These are phyloP conservation scores for Stegophylla sp. DNA, from an alignment of 2,888 invertebrate genomes.

Conservation along the genomic window DNA sequence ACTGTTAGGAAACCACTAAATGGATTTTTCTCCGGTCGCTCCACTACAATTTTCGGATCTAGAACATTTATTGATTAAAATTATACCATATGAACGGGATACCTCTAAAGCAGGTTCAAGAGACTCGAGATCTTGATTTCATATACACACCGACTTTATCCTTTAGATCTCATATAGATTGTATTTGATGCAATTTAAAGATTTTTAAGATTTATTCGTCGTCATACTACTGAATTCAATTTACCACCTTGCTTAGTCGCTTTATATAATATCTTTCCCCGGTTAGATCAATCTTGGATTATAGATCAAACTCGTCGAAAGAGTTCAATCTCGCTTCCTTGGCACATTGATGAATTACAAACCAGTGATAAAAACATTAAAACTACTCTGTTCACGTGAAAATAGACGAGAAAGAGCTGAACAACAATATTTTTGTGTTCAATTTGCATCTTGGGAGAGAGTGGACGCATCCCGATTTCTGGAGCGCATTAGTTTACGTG, in stretches of 20 bases:
- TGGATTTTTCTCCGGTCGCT: no score
- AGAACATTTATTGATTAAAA: background rate
- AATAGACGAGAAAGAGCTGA: background rate
- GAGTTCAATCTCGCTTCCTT: constrained; percentile 1
- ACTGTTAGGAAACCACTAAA: no score
- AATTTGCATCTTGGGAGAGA: background rate
- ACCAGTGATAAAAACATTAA: background rate
- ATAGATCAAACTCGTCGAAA: background rate
- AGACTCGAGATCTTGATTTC: background rate
- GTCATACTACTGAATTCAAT: background rate
- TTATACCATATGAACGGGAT: background rate
- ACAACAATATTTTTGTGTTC: background rate
- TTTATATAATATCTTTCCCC: background rate
- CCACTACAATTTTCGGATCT: no score
- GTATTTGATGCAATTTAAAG: background rate
- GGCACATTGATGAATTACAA: background rate
- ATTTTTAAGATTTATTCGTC: background rate
- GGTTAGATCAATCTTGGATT: background rate
- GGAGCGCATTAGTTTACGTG: no score
- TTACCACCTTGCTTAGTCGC: background rate
- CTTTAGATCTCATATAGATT: background rate
- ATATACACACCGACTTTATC: background rate
- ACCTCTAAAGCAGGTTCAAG: background rate
- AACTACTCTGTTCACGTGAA: background rate
- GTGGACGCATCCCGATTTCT: background rate